A percentile compares a stretch with the other conserved stretches of the same genome.
Conservation (phyloP, 2,113 vertebrate genomes). For the Oryzias javanicus region DNA sequence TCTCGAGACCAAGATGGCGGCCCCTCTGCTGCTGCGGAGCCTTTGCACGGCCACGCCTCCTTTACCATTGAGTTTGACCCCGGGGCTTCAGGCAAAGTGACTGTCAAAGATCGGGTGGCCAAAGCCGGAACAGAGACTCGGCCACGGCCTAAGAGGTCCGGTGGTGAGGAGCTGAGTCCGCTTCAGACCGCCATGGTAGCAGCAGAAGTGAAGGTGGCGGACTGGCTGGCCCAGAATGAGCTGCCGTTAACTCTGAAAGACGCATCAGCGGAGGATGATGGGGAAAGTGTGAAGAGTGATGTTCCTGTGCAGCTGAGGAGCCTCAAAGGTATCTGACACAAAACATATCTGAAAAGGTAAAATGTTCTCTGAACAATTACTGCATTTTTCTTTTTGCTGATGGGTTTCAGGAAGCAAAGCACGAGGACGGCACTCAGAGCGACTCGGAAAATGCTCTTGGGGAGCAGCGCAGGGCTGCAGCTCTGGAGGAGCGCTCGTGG, state of each 20-base stretch:
- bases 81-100: conserved; percentile 84
- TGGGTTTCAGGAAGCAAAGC: conserved; percentile 85
- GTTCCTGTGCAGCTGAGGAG: conserved; percentile 91
- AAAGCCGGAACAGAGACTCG: conserved; percentile 87
- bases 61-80: conserved; percentile 98
- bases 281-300: conserved; percentile 95
- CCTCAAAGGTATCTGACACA: conserved; percentile 84
- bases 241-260: conserved; percentile 89
- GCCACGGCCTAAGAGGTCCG: conserved; percentile 82
- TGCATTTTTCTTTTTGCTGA: neutral
- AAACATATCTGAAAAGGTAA: too few relatives aligned
- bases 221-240: conserved; percentile 97
- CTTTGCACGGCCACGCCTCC: conserved; percentile 87
- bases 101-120: conserved; percentile 87
- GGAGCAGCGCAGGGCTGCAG: conserved; percentile 79
- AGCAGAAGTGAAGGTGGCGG: conserved; percentile 93
- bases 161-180: conserved; percentile 86
- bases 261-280: conserved; percentile 85
- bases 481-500: conserved; percentile 83
- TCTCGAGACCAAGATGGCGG: conserved; percentile 79
- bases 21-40: conserved; percentile 69
- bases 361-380: too few relatives aligned
- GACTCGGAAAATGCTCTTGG: conserved; percentile 90
- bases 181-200: conserved; percentile 94
- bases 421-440: conserved; percentile 95